phyloP scores from a whole-genome alignment of 2,888 invertebrate species.

The Drosophila phalerata region DNA sequence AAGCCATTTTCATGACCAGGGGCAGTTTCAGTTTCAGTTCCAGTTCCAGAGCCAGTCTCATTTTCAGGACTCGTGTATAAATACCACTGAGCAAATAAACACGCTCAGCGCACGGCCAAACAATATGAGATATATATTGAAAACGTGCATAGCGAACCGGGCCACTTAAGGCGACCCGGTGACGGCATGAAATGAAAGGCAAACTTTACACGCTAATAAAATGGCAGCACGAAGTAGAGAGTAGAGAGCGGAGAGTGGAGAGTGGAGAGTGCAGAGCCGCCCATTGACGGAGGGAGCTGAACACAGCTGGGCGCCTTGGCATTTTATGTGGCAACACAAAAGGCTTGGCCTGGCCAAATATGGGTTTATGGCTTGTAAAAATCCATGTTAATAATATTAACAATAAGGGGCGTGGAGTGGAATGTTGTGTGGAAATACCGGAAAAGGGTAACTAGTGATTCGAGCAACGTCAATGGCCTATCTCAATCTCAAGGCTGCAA shows the following conservation, averaged over 20 bases:
- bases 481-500: slow-evolving; percentile 53
- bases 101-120: slow-evolving; percentile 74
- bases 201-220: slow-evolving; percentile 77
- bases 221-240: slow-evolving; percentile 40
- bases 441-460: slow-evolving; percentile 70
- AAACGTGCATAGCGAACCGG: slow-evolving; percentile 68
- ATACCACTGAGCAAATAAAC: slow-evolving; percentile 76
- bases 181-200: slow-evolving; percentile 67
- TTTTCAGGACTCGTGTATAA: slow-evolving; percentile 51
- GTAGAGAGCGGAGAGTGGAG: background rate
- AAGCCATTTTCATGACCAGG: slow-evolving; percentile 21
- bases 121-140: slow-evolving; percentile 79
- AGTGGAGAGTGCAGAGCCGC: background rate
- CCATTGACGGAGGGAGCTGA: slow-evolving; percentile 1
- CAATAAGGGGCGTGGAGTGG: slow-evolving; percentile 48
- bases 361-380: slow-evolving; percentile 80
- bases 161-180: slow-evolving; percentile 71
- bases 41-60: background rate
- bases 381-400: slow-evolving; percentile 80
- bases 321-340: slow-evolving; percentile 74
- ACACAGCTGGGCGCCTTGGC: slow-evolving; percentile 61
- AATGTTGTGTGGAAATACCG: slow-evolving; percentile 28
- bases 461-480: slow-evolving; percentile 47
- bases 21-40: background rate
- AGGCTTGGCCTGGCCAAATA: slow-evolving; percentile 73